Evolutionary conservation across 2,888 invertebrate species (phyloP), one percentile per base, ranked within the genome.

Genomic region (Xanthia icteritia): DNA sequence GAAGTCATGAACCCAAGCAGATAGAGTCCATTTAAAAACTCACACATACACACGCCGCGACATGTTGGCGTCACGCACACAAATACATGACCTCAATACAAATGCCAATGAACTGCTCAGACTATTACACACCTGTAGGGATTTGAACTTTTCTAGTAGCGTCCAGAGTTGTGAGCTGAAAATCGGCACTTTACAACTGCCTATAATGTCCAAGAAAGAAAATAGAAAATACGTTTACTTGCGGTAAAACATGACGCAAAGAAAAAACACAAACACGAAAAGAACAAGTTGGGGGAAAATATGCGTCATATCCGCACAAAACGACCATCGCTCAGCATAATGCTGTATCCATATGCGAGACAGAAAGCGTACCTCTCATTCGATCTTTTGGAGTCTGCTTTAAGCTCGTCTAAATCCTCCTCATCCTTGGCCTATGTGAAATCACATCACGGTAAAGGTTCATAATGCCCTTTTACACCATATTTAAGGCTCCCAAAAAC

Each of bases 31-130:
- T 75, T 79, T 72, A 66, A 76, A 87, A 82, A 81, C 76, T 20
- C 77, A 81, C 81, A 88, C 84, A 88, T 58, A 69, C 69, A 15
- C 11, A 65, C 17, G 17, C 51, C 64, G 39, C 54, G 9, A 56
- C 66, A 36, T 39, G 81, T 87, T 78, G 73, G 75, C 56, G 78
- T 54, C 69, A 83, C 86, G 73, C 89, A 88, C 91, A 88, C 90
- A 82, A 90, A 90, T 90, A 91, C 51, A 82, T 86, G 90, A 83
- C 90, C 90, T 79, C 83, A 86, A 87, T 90, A 81, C 64, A 89
- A 90, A 90, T 90, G 90, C 89, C 91, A 91, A 89, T 89, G 90
- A 90, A 91, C 90, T 77, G 80, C 13, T 51, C 45, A 36, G 31
- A 61, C n/a, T 60, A 42, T 64, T 36, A 64, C 54, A 73, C 80